Percentiles rank a stretch among this genome's conserved stretches.
Conservation (phyloP, 2,113 vertebrate genomes). For the Gymnobelideus leadbeateri region DNA sequence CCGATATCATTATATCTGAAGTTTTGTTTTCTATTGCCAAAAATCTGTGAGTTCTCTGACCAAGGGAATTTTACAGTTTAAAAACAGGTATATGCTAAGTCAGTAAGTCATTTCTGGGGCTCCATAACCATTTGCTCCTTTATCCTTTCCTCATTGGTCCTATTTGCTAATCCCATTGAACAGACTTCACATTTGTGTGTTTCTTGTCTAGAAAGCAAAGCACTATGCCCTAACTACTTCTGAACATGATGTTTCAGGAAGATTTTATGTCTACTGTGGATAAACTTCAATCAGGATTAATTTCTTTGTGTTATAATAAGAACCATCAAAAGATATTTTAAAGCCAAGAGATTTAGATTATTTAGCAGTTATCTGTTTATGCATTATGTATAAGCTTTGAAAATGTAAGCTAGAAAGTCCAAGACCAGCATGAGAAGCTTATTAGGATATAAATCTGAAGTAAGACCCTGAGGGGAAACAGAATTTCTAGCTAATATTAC, state of each 20-base stretch:
- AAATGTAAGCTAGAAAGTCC: constrained; percentile 52
- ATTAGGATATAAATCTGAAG: constrained; percentile 64
- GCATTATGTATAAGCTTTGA: constrained; percentile 34
- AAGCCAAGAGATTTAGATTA: constrained; percentile 50
- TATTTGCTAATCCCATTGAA: constrained; percentile 43
- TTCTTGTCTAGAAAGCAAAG: constrained; percentile 10
- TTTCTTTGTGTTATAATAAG: constrained; percentile 56
- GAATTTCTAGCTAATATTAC: constrained; percentile 49
- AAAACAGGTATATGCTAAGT: background rate
- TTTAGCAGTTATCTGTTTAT: constrained; percentile 41
- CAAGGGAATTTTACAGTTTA: background rate
- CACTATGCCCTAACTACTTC: background rate
- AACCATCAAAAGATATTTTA: constrained; percentile 37
- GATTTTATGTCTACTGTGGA: background rate
- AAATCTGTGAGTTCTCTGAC: background rate
- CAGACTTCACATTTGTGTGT: constrained; percentile 17
- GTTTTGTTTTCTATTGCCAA: background rate
- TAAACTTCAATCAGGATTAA: background rate
- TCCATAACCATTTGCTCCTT: constrained; percentile 19
- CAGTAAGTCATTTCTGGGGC: background rate
- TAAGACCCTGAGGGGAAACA: constrained; percentile 30
- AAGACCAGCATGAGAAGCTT: constrained; percentile 43
- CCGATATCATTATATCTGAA: background rate
- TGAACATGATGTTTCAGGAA: background rate
- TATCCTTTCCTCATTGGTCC: constrained; percentile 32